Base-by-base conservation (phyloP, 2,888 invertebrate genomes). In the Dinocampus coccinellae region DNA sequence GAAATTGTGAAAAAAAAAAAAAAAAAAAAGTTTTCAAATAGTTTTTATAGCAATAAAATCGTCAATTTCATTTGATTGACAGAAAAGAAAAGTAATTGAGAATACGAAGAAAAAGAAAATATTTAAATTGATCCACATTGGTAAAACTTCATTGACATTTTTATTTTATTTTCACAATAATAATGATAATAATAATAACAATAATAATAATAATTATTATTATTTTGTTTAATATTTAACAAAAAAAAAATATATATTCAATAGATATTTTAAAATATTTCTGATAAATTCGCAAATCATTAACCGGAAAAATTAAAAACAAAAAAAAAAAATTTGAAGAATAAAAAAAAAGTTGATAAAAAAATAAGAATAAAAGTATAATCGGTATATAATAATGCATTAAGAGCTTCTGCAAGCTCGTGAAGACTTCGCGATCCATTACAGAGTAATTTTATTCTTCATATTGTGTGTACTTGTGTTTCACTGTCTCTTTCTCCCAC, bases 311-410 rank as follows among this genome's bases (percentile, higher is more conserved):
- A 52, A 36, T 53, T 53, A 34, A 20, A 10, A 57, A 58, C 73
- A 65, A n/a, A 29, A 52, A 62, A 53, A n/a, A n/a, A n/a, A n/a
- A n/a, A n/a, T n/a, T n/a, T n/a, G n/a, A n/a, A n/a, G n/a, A n/a
- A n/a, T n/a, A 61, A 29, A 22, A 29, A 34, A 65, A 4, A 57
- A 53, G 11, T 33, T 7, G 10, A 16, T 16, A 34, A 11, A 42
- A 33, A 34, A 42, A 72, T 39, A 57, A 60, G 55, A 60, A 72
- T 20, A 64, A 64, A 63, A 47, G 55, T 33, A 61, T 57, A 36
- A 69, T 47, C 62, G 60, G 39, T 33, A 71, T 47, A 52, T 52
- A 58, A 20, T 20, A 60, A 62, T 55, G 73, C 69, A 66, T 71
- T 74, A 66, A 70, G 64, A 63, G 58, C 62, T 53, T 67, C 29